phyloP scores from a whole-genome alignment of 2,888 invertebrate species.

The Hermaeophaga mercurialis region DNA sequence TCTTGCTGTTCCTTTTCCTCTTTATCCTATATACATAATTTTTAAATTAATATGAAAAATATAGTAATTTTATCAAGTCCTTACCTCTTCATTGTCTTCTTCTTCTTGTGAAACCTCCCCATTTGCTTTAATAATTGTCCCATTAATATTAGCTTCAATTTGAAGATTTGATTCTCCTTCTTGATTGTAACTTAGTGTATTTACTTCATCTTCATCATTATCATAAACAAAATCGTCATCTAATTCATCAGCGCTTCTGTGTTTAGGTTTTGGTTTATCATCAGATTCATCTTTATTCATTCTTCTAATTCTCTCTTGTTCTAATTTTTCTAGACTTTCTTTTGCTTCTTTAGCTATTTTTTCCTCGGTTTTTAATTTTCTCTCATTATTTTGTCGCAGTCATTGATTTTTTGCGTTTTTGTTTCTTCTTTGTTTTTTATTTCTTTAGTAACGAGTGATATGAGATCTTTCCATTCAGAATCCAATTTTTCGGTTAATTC shows the following conservation, averaged over 20 bases:
- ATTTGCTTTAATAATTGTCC: conserved; percentile 40
- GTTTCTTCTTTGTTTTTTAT: conserved; percentile 52
- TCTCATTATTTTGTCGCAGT: conserved; percentile 82
- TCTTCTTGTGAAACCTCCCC: conserved; percentile 42
- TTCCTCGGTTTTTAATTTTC: conserved; percentile 81
- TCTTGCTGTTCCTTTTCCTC: too few relatives aligned
- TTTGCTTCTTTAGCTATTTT: conserved; percentile 83
- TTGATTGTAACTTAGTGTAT: conserved; percentile 52
- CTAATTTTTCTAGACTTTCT: conserved; percentile 73
- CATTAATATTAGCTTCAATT: conserved; percentile 51
- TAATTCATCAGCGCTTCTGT: conserved; percentile 83
- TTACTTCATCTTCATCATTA: conserved; percentile 53
- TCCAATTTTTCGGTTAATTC: conserved; percentile 84
- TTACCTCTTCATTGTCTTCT: too few relatives aligned
- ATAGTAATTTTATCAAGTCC: too few relatives aligned
- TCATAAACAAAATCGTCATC: conserved; percentile 76
- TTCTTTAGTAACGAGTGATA: conserved; percentile 70
- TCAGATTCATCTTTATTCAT: conserved; percentile 70
- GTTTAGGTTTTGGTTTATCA: conserved; percentile 61
- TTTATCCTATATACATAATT: too few relatives aligned
- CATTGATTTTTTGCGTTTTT: conserved; percentile 61
- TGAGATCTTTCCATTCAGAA: conserved; percentile 77
- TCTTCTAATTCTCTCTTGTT: conserved; percentile 75
- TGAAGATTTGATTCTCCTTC: conserved; percentile 52
- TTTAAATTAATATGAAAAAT: too few relatives aligned